phyloP scores from a whole-genome alignment of 2,888 invertebrate species.

The Caenorhabditis angaria region DNA sequence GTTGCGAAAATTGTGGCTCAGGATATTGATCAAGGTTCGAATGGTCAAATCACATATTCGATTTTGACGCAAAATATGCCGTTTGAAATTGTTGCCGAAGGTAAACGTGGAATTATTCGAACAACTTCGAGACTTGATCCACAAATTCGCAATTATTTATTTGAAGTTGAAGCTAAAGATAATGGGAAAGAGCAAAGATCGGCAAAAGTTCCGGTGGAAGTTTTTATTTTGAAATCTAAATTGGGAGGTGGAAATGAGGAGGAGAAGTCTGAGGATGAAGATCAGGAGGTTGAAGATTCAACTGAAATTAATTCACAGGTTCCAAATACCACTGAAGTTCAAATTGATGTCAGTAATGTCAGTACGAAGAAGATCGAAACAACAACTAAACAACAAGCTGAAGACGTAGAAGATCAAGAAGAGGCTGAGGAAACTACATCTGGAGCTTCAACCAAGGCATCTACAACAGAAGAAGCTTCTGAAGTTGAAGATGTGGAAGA shows the following conservation, averaged over 20 bases:
- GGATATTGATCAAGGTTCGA: conserved; percentile 64
- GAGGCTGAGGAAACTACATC: background rate
- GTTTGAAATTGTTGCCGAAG: conserved; percentile 43
- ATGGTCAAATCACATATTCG: conserved; percentile 61
- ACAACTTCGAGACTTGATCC: conserved; percentile 30
- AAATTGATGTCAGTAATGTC: background rate
- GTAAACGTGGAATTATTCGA: conserved; percentile 31
- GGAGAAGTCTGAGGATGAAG: background rate
- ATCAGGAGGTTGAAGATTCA: background rate
- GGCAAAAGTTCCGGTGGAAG: conserved; percentile 36
- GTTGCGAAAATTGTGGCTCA: conserved; percentile 59
- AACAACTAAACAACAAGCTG: conserved; percentile 2
- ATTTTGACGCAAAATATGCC: conserved; percentile 50
- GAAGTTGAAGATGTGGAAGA: background rate
- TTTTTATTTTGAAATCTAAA: conserved; percentile 31
- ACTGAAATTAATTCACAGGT: conserved; percentile 11
- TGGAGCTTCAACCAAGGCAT: background rate
- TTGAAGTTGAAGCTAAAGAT: conserved; percentile 53
- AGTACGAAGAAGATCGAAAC: conserved; percentile 7
- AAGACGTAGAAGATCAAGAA: background rate
- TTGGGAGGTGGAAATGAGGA: conserved; percentile 6
- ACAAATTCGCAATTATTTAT: conserved; percentile 25
- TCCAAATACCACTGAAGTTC: conserved; percentile 5
- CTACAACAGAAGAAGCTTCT: background rate
- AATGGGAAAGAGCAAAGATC: conserved; percentile 41